Evolutionary conservation across 1,140 invertebrate genomes (phyloP), one percentile per base, ranked within the genome.

Genomic region (Anastrepha ludens): DNA sequence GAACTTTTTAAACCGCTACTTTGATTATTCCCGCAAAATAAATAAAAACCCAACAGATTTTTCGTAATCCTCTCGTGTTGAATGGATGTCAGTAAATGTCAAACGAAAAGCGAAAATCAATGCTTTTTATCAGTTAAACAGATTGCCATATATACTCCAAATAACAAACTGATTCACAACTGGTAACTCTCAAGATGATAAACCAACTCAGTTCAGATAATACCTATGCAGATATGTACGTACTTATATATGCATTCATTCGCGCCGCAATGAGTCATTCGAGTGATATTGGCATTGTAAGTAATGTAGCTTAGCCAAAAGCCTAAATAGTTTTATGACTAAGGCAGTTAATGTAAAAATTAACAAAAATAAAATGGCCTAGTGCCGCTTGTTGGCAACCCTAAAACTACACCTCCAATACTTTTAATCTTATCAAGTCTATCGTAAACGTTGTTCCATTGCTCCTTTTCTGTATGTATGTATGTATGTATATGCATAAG

Each of bases 21-120:
- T 2, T 0, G 11, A 55, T 55, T 8, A 55, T 8, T 55, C 50
- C 6, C 50, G 11, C 2, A 55, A 55, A 55, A 7, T 4, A 55
- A 81, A 67, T 39, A 39, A 81, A 55, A 50, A 55, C 17, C 0
- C 47, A 81, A 81, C 20, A 13, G 55, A 58, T 20, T 20, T 20
- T 81, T 55, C 15, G 44, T 29, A 58, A 81, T 81, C 74, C 44
- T 81, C 47, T 6, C 74, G 20, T 47, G 15, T 81, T 55, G 47
- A 81, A 20, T n/a, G 47, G 9, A 55, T 81, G 74, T 81, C 44
- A 81, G 74, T 55, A 81, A 81, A 55, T 81, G 47, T 55, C 74
- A 81, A 81, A 50, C 15, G 17, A 81, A 81, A 58, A 20, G 67
- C 55, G 7, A 81, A 81, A 81, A 81, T 81, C 74, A 81, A 81